These are phyloP conservation scores for Trachelus troglodyta DNA, from an alignment of 2,888 invertebrate genomes.

Conservation along the genomic window DNA sequence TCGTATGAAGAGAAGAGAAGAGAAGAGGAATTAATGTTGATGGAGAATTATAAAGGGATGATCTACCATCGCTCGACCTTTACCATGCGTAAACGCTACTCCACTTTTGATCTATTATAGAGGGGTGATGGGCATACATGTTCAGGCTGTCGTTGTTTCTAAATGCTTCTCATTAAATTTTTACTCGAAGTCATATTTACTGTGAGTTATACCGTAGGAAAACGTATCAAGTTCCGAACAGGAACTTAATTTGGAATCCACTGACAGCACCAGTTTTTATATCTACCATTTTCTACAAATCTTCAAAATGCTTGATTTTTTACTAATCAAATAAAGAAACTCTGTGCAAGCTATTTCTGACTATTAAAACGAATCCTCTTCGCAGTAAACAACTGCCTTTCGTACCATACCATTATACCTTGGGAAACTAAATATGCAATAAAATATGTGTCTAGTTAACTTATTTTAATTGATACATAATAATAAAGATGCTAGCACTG, in stretches of 20 bases:
- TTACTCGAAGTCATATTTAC: neutral
- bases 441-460: neutral
- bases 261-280: neutral
- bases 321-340: neutral
- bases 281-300: neutral
- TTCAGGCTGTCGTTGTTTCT: neutral
- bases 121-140: neutral
- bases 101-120: neutral
- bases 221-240: neutral
- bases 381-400: neutral
- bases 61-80: neutral
- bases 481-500: neutral
- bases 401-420: neutral
- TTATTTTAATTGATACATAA: neutral
- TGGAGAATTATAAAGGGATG: neutral
- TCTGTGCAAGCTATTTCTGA: neutral
- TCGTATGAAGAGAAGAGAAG: neutral
- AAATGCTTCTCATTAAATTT: neutral
- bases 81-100: neutral
- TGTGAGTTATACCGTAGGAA: neutral
- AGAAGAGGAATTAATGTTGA: constrained; percentile 1
- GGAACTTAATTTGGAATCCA: neutral
- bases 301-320: neutral
- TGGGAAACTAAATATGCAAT: neutral
- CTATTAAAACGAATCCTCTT: neutral